Evolutionary conservation across 1,140 invertebrate species (phyloP).

Genomic region (Plutomurus gul): DNA sequence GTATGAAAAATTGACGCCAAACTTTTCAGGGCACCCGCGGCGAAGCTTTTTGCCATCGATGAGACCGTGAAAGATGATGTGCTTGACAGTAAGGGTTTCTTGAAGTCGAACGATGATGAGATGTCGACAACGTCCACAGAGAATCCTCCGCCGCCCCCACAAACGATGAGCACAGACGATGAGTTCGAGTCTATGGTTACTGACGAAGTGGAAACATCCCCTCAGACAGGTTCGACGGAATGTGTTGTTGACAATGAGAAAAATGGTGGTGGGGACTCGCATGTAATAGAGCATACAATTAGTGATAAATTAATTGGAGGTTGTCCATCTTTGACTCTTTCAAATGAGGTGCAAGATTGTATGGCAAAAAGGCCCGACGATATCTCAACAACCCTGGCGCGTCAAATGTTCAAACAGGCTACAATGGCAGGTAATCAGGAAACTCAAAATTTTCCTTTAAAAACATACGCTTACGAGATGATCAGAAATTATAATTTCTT

Average conservation of each 20-base stretch:
- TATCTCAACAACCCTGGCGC: neutral
- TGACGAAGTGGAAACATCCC: neutral
- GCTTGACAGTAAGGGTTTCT: neutral
- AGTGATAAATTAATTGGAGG: neutral
- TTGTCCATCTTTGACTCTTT: conserved; percentile 37
- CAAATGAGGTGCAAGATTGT: conserved; percentile 29
- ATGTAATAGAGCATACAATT: neutral
- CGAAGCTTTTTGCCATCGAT: conserved; percentile 27
- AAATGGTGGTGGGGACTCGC: neutral
- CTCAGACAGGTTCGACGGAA: neutral
- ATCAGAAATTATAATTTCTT: neutral
- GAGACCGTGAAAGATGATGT: neutral
- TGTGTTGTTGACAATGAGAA: neutral
- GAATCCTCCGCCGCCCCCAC: neutral
- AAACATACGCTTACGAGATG: neutral
- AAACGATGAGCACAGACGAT: neutral
- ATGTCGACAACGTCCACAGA: neutral
- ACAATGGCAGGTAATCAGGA: conserved; percentile 13
- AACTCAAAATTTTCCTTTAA: no score
- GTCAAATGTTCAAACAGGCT: conserved; percentile 13
- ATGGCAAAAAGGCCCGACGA: conserved; percentile 37
- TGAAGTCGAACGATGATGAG: neutral
- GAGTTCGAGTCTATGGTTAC: neutral
- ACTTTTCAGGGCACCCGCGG: neutral
- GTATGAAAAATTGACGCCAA: neutral